Conservation (phyloP, 2,113 vertebrate species). For the Bujurquina vittata region DNA sequence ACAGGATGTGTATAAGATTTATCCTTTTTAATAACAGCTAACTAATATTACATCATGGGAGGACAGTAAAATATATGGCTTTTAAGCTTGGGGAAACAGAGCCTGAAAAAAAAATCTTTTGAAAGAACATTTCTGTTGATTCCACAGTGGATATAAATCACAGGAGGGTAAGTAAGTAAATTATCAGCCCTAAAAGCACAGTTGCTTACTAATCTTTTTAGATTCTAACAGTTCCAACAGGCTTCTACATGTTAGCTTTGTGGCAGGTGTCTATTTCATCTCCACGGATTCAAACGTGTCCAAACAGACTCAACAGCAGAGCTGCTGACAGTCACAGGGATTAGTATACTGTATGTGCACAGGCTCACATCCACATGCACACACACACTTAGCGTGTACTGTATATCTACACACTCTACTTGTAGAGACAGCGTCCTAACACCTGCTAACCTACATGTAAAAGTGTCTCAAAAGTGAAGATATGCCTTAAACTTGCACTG, state of each 20-base stretch:
- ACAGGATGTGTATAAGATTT: neutral
- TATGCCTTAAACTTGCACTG: neutral
- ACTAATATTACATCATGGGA: neutral
- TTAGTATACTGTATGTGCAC: slow-evolving; percentile 29
- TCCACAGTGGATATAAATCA: neutral
- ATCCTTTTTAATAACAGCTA: neutral
- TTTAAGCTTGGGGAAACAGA: neutral
- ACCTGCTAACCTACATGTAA: slow-evolving; percentile 50
- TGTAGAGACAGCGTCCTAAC: slow-evolving; percentile 39
- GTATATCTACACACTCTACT: slow-evolving; percentile 8
- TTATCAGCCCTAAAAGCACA: slow-evolving; percentile 23
- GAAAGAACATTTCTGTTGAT: neutral
- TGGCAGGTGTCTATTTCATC: slow-evolving; percentile 57
- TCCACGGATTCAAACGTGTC: slow-evolving; percentile 50
- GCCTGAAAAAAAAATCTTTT: neutral
- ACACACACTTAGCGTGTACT: neutral
- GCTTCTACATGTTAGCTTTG: slow-evolving; percentile 50
- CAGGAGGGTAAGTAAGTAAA: slow-evolving; percentile 16
- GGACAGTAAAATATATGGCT: neutral
- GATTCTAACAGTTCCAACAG: slow-evolving; percentile 37
- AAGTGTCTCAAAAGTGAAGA: neutral
- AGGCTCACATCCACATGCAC: neutral
- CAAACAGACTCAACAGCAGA: slow-evolving; percentile 50
- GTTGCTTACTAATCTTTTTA: slow-evolving; percentile 26
- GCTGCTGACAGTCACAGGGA: slow-evolving; percentile 42